Evolutionary conservation across 92 coral and sea anemone species (phyloP).

Genomic region (Paragorgia papillata): DNA sequence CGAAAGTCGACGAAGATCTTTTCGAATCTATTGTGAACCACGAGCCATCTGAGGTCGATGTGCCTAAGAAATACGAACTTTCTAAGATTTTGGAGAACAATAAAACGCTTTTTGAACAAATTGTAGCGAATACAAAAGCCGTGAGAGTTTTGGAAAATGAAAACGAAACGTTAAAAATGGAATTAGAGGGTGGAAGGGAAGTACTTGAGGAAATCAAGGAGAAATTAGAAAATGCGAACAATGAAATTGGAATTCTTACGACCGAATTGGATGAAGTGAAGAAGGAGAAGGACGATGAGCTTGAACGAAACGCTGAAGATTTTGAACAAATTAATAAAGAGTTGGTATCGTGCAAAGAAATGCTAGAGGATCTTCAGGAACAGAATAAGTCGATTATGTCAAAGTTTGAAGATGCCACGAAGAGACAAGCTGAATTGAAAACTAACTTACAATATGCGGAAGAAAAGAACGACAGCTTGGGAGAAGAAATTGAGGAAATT

Average conservation of each 20-base stretch:
- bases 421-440: neutral
- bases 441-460: neutral
- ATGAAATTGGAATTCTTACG: neutral
- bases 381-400: neutral
- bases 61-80: neutral
- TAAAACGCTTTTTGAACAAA: constrained; percentile 22
- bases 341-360: neutral
- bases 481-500: neutral
- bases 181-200: constrained; percentile 7
- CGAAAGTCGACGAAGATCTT: constrained; percentile 22
- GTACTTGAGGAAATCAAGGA: neutral
- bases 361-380: neutral
- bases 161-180: neutral
- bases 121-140: neutral
- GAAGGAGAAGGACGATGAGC: neutral
- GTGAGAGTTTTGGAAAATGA: constrained; percentile 1
- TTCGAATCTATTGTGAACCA: constrained; percentile 8
- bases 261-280: neutral
- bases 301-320: constrained; percentile 2
- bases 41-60: neutral
- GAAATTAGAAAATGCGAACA: neutral
- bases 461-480: neutral
- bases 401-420: neutral
- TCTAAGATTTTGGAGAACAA: constrained; percentile 37
- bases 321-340: neutral